Percentiles rank a stretch among this genome's conserved stretches.
phyloP scores from a whole-genome alignment of 2,797 vertebrate genomes.

The Cyclopterus lumpus region DNA sequence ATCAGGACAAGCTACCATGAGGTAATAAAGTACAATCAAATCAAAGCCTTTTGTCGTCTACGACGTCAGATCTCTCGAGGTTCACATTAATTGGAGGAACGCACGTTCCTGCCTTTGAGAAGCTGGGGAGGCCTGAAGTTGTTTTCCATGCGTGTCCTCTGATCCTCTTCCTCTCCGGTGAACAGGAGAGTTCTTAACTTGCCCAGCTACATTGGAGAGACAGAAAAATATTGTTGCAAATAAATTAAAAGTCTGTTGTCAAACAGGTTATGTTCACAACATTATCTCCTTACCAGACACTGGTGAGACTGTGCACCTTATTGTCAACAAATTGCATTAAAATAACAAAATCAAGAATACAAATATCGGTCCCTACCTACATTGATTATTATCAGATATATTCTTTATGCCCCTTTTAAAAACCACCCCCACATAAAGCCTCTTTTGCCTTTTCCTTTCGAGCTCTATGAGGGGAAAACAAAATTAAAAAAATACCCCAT shows the following conservation, averaged over 20 bases:
- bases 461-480: constrained; percentile 29
- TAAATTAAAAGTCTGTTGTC: neutral
- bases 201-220: constrained; percentile 84
- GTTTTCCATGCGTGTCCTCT: constrained; percentile 92
- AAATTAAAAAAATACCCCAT: constrained; percentile 64
- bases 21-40: constrained; percentile 33
- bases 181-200: constrained; percentile 92
- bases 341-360: neutral
- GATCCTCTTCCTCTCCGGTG: constrained; percentile 87
- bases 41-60: constrained; percentile 16
- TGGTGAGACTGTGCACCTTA: neutral
- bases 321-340: neutral
- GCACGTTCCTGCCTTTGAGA: constrained; percentile 90
- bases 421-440: neutral
- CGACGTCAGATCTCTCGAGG: neutral
- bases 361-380: neutral
- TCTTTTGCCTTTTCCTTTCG: neutral
- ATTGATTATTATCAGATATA: neutral
- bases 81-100: constrained; percentile 87
- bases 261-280: neutral
- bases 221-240: neutral
- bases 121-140: constrained; percentile 96
- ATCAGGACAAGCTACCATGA: constrained; percentile 25
- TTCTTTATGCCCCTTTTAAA: neutral
- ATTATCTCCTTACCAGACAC: neutral